Evolutionary conservation across 2,113 vertebrate species (phyloP).

Genomic region (Pluvianellus socialis): DNA sequence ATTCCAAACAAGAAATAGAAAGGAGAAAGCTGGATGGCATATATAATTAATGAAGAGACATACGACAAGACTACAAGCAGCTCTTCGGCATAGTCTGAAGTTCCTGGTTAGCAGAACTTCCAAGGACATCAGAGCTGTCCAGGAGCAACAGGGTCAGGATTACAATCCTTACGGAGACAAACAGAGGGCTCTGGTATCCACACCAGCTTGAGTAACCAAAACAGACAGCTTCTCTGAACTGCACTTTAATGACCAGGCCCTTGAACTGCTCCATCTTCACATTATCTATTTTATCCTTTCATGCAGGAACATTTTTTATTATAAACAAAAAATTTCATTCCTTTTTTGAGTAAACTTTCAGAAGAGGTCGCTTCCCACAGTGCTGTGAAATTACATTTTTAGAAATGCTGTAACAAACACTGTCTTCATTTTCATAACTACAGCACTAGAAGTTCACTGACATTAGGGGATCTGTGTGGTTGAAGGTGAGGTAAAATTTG

Average conservation of each 20-base stretch:
- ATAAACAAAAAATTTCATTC: neutral
- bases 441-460: neutral
- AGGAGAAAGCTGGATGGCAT: neutral
- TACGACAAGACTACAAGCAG: neutral
- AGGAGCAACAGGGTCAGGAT: neutral
- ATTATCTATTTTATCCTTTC: neutral
- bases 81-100: neutral
- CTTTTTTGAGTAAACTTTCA: neutral
- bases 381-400: neutral
- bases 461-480: neutral
- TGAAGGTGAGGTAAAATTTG: neutral
- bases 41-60: rapidly evolving
- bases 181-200: neutral
- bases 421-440: neutral
- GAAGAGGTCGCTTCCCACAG: neutral
- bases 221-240: neutral
- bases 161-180: neutral
- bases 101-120: neutral
- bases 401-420: rapidly evolving
- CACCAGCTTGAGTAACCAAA: neutral
- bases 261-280: neutral
- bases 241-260: too few relatives aligned
- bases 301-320: neutral
- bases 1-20: neutral
- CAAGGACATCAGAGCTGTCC: neutral